Evolutionary conservation across 2,113 vertebrate species (phyloP), one percentile per base, ranked within the genome.

Genomic region (Petrocephalus zakoni): DNA sequence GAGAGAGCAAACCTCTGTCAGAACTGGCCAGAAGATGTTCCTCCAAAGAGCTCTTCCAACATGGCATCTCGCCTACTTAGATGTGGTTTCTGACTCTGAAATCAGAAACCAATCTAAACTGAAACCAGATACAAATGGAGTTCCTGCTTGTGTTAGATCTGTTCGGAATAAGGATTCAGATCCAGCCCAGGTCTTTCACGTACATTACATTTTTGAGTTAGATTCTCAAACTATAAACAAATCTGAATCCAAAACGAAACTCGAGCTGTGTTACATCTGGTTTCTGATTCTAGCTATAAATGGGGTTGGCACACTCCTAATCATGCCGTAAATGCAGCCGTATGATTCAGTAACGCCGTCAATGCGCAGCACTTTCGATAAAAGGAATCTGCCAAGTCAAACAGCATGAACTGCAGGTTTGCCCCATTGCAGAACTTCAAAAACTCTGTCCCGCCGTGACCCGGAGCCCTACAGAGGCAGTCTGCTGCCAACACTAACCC

Each of bases 21-120:
- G 81, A 42, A 83, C 81, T 49, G 34, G 15, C 42, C 8, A n/a
- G 37, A 19, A 47, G 81, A 49, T 42, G 21, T 46, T 83, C 46
- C 37, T 22, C 46, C 81, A 49, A 42, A 42, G 72, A 83, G 7
- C 81, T 83, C 37, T 22, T 83, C 81, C 46, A 83, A 37, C 37
- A 83, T 49, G 46, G 81, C 22, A 47, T 83, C 81, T 83, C 15
- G 72, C 81, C 81, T 83, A 49, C 46, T 83, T 83, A 83, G 81
- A 83, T 47, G 42, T 83, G 81, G 37, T 83, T 83, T 83, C 19
- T 46, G 22, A 47, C 46, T 83, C 15, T 83, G 72, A 78, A 75
- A 75, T 75, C 72, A 19, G 72, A 75, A 75, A 75, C 68, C 34
- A 17, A 75, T 75, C 15, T 75, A 19, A 75, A 75, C 37, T 42